These are phyloP conservation scores for Apaloderma vittatum DNA, from an alignment of 2,113 vertebrate species.

Conservation along the genomic window DNA sequence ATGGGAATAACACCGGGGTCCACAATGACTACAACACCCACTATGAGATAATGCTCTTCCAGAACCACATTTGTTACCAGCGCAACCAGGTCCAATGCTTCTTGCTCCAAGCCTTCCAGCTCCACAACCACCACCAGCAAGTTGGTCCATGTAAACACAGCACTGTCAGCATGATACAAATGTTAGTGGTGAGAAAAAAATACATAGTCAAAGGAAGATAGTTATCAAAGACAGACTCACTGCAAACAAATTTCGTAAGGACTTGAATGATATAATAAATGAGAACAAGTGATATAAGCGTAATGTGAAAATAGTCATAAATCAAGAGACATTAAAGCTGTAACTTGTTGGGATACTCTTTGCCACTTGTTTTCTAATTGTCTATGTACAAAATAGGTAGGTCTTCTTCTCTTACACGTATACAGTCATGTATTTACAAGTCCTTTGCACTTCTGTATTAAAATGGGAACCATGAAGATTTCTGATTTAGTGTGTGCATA, in stretches of 20 bases:
- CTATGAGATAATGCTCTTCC: slow-evolving; percentile 95
- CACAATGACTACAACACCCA: slow-evolving; percentile 95
- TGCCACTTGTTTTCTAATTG: background rate
- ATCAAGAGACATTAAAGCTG: background rate
- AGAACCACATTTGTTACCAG: slow-evolving; percentile 94
- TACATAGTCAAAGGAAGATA: background rate
- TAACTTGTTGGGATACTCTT: background rate
- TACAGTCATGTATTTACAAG: background rate
- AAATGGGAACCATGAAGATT: background rate
- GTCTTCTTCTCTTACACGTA: background rate
- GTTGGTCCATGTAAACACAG: slow-evolving; percentile 98
- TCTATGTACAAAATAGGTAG: background rate
- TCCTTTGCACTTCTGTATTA: background rate
- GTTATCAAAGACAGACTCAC: background rate
- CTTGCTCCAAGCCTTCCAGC: slow-evolving; percentile 94
- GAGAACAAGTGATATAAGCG: background rate
- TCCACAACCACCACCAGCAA: slow-evolving; percentile 96
- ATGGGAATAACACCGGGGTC: slow-evolving; percentile 96
- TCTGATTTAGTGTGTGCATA: background rate
- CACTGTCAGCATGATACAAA: slow-evolving; percentile 73
- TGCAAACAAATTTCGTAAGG: background rate
- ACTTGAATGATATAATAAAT: background rate
- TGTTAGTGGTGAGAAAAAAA: background rate
- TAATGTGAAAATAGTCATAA: background rate
- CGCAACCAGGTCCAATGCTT: slow-evolving; percentile 92